Conservation (phyloP, 2,888 invertebrate species). For the Plusia festucae region DNA sequence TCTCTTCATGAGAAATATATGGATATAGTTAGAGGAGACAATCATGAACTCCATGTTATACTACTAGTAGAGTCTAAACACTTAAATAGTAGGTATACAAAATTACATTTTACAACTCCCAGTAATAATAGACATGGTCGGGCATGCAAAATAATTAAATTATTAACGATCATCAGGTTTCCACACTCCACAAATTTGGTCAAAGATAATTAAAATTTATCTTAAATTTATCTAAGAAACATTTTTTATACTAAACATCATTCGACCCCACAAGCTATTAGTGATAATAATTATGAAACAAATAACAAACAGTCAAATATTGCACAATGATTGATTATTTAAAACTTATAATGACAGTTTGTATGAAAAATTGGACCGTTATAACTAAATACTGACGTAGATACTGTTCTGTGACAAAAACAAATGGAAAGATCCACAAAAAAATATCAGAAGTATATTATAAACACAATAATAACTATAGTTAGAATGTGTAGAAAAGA, state of each 20-base stretch:
- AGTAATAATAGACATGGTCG: neutral
- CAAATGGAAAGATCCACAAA: neutral
- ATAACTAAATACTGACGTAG: neutral
- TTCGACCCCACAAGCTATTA: neutral
- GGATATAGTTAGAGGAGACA: no score
- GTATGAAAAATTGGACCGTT: neutral
- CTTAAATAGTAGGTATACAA: neutral
- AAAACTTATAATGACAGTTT: neutral
- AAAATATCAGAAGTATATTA: no score
- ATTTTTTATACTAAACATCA: constrained; percentile 6
- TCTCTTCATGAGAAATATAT: no score
- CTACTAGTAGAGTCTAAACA: no score
- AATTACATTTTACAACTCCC: neutral
- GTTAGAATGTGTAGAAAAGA: no score
- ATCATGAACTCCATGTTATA: no score
- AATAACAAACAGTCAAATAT: neutral
- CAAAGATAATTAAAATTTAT: neutral
- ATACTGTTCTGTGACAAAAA: neutral
- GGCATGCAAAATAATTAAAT: neutral
- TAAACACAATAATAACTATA: no score
- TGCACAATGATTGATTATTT: constrained; percentile 6
- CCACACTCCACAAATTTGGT: neutral
- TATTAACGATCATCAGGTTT: neutral
- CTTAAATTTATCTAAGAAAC: neutral
- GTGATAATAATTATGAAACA: constrained; percentile 6